phyloP scores from a whole-genome alignment of 2,113 vertebrate species.

The Clarias gariepinus region DNA sequence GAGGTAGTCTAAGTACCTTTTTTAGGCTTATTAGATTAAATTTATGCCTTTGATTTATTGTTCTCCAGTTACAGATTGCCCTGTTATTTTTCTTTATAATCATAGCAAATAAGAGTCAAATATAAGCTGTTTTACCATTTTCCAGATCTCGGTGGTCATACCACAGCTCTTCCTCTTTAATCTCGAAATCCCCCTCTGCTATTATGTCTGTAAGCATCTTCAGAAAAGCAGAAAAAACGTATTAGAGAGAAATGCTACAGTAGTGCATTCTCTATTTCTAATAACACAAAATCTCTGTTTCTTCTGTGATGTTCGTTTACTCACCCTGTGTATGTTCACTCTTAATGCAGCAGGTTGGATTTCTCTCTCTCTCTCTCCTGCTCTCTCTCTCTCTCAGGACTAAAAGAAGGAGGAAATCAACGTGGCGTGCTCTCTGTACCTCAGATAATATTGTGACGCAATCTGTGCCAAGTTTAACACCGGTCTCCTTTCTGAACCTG shows the following conservation, averaged over 20 bases:
- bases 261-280: not conserved
- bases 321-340: not conserved
- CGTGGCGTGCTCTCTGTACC: slow-evolving; percentile 37
- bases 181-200: slow-evolving; percentile 74
- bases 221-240: not conserved
- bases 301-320: not conserved
- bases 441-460: slow-evolving; percentile 30
- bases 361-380: not conserved
- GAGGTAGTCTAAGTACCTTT: too few relatives aligned
- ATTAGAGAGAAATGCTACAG: not conserved
- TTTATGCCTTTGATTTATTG: not conserved
- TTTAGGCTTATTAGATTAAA: too few relatives aligned
- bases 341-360: not conserved
- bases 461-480: slow-evolving; percentile 9
- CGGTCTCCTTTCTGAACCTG: not conserved
- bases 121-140: slow-evolving; percentile 60
- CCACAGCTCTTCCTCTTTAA: slow-evolving; percentile 75
- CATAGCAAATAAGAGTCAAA: not conserved
- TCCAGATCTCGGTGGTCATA: slow-evolving; percentile 76
- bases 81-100: not conserved
- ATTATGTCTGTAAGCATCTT: slow-evolving; percentile 72
- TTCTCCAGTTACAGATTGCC: not conserved
- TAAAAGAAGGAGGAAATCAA: slow-evolving; percentile 28
- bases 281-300: not conserved
- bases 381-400: not conserved